Evolutionary conservation across 2,888 invertebrate genomes (phyloP).

Genomic region (Drosophila buzzatii): DNA sequence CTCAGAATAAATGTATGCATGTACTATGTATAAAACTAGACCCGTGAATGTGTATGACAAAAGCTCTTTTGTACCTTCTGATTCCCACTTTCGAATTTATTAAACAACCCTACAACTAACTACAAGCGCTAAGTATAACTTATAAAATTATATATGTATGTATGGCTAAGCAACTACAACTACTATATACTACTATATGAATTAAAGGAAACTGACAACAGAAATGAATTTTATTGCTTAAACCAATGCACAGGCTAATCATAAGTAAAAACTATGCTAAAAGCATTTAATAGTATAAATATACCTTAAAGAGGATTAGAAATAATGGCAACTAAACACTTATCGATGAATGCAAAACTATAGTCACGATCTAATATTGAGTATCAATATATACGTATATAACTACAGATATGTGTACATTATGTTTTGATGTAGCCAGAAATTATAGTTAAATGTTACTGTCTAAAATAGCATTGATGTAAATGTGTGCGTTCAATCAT

Average conservation of each 20-base stretch:
- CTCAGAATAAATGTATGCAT: conserved; percentile 11
- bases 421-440: conserved; percentile 54
- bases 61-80: conserved; percentile 78
- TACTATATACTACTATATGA: conserved; percentile 20
- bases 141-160: conserved; percentile 28
- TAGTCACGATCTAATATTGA: conserved; percentile 15
- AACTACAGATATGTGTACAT: conserved; percentile 2
- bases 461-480: conserved; percentile 50
- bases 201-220: conserved; percentile 36
- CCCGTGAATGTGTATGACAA: conserved; percentile 20
- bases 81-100: conserved; percentile 78
- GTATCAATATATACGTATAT: conserved; percentile 7
- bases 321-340: conserved; percentile 15
- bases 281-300: conserved; percentile 69
- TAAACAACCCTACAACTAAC: conserved; percentile 45
- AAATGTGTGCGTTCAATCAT: conserved; percentile 52
- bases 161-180: conserved; percentile 16
- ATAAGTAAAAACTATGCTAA: conserved; percentile 66
- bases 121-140: conserved; percentile 65
- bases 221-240: conserved; percentile 40
- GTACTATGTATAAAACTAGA: conserved; percentile 14
- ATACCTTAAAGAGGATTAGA: conserved; percentile 24
- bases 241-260: conserved; percentile 41
- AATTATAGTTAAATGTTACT: conserved; percentile 67
- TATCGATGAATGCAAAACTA: conserved; percentile 21